These are phyloP conservation scores for Malachius bipustulatus DNA, from an alignment of 2,888 invertebrate genomes.

Conservation along the genomic window DNA sequence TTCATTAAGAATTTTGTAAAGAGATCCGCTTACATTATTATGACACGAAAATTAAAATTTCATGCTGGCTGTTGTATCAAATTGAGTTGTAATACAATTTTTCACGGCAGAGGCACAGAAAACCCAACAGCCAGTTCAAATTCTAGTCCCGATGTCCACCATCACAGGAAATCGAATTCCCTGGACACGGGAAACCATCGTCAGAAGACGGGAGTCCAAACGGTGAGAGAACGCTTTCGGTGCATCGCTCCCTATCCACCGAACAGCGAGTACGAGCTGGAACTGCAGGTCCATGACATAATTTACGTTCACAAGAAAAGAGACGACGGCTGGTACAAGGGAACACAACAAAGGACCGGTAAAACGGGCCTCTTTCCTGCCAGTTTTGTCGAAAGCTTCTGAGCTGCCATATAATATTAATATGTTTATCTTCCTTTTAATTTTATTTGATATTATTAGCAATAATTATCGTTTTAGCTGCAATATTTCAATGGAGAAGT, in stretches of 20 bases:
- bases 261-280: slow-evolving; percentile 85
- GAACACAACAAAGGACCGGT: slow-evolving; percentile 79
- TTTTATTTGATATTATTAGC: too few relatives aligned
- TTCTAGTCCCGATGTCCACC: slow-evolving; percentile 34
- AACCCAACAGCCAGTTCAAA: slow-evolving; percentile 30
- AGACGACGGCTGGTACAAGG: slow-evolving; percentile 94
- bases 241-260: slow-evolving; percentile 92
- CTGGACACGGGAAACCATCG: slow-evolving; percentile 52
- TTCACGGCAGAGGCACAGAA: slow-evolving; percentile 24
- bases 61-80: too few relatives aligned
- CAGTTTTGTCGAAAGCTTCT: slow-evolving; percentile 65
- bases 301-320: slow-evolving; percentile 85
- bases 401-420: slow-evolving; percentile 7
- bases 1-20: too few relatives aligned
- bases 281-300: slow-evolving; percentile 80
- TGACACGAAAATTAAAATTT: too few relatives aligned
- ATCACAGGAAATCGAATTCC: slow-evolving; percentile 72
- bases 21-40: too few relatives aligned
- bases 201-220: slow-evolving; percentile 29
- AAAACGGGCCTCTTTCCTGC: slow-evolving; percentile 91
- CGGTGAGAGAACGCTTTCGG: slow-evolving; percentile 52
- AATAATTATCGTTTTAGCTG: too few relatives aligned
- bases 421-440: too few relatives aligned
- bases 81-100: too few relatives aligned
- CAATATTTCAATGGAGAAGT: too few relatives aligned